Conservation (phyloP, 2,888 invertebrate species). For the Drosophila sordidula region DNA sequence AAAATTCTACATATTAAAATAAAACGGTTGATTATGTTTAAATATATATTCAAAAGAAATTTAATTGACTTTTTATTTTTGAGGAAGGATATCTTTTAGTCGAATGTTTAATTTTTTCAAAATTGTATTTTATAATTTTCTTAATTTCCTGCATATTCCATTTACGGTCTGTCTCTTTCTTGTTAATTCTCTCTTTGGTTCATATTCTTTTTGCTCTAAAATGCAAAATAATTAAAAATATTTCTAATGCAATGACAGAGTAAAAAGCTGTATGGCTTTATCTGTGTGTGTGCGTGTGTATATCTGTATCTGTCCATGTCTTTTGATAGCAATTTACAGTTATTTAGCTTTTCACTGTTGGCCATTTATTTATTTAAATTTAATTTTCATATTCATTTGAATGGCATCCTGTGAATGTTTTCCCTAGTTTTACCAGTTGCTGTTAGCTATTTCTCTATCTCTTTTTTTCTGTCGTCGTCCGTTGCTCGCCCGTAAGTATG, state of each 20-base stretch:
- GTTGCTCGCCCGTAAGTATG: constrained; percentile 8
- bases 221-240: constrained; percentile 35
- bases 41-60: too few relatives aligned
- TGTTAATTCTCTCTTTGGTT: not conserved
- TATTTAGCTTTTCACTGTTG: constrained; percentile 38
- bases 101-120: not conserved
- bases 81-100: constrained; percentile 3
- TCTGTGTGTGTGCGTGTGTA: constrained; percentile 6
- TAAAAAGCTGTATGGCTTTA: constrained; percentile 1
- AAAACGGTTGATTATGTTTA: too few relatives aligned
- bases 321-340: constrained; percentile 36
- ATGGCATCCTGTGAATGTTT: constrained; percentile 23
- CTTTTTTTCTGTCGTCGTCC: not conserved
- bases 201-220: constrained; percentile 6
- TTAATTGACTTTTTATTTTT: too few relatives aligned
- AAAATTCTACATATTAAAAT: too few relatives aligned
- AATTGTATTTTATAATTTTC: constrained; percentile 15
- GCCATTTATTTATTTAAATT: constrained; percentile 32
- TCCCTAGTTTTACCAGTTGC: constrained; percentile 9
- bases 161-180: not conserved
- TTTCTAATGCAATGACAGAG: constrained; percentile 23
- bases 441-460: not conserved
- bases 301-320: constrained; percentile 3
- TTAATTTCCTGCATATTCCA: constrained; percentile 43
- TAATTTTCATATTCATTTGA: constrained; percentile 12